Percentiles rank a stretch among this genome's conserved stretches.
Conservation (phyloP, 1,140 invertebrate species). For the Elymnias hypermnestra region DNA sequence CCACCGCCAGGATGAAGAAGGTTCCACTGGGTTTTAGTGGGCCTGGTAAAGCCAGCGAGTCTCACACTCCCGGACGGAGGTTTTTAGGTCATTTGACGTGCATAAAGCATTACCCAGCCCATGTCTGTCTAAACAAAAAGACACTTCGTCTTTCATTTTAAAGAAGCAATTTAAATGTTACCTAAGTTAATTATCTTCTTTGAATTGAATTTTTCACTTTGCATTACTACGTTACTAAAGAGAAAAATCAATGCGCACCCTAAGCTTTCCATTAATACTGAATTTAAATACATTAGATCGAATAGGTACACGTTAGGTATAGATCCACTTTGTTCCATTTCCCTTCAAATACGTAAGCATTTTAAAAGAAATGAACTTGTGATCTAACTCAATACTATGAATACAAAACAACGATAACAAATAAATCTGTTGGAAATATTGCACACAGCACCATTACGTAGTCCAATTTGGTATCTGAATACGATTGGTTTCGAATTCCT, state of each 20-base stretch:
- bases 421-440: conserved; percentile 6
- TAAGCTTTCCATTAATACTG: conserved; percentile 66
- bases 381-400: conserved; percentile 27
- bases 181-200: no score
- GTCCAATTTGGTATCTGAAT: neutral
- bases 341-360: conserved; percentile 58
- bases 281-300: conserved; percentile 74
- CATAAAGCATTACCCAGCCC: no score
- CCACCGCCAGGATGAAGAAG: no score
- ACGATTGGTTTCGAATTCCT: neutral
- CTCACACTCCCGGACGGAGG: no score
- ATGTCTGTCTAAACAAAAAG: no score
- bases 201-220: no score
- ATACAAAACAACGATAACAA: conserved; percentile 10
- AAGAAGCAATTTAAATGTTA: no score
- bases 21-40: no score
- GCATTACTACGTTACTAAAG: no score
- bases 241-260: conserved; percentile 49
- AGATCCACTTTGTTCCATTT: conserved; percentile 42
- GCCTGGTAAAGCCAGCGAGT: no score
- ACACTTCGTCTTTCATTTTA: no score
- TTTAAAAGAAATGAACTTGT: conserved; percentile 31
- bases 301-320: conserved; percentile 51
- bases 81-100: no score
- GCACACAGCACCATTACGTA: neutral